phyloP scores from a whole-genome alignment of 2,797 vertebrate genomes.

The Pogoniulus pusillus region DNA sequence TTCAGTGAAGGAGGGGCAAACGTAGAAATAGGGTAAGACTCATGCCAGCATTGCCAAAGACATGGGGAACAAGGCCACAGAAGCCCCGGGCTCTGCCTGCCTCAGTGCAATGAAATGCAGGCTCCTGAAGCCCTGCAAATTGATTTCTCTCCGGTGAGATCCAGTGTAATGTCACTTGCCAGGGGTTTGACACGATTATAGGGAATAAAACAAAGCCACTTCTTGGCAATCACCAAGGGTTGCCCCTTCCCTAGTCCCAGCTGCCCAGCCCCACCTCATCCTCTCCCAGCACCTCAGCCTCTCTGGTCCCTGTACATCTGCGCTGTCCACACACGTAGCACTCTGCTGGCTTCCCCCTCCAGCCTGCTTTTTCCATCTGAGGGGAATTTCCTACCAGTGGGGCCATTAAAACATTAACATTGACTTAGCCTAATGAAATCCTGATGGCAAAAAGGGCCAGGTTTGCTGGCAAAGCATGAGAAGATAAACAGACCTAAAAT shows the following conservation, averaged over 20 bases:
- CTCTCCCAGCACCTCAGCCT: not conserved
- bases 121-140: not conserved
- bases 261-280: not conserved
- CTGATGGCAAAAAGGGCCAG: not conserved
- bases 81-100: conserved; percentile 5
- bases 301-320: not conserved
- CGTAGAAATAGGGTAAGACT: not conserved
- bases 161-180: not conserved
- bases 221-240: not conserved
- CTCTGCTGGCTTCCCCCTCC: not conserved
- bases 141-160: not conserved
- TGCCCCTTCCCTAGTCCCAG: not conserved
- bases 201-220: not conserved
- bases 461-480: not conserved
- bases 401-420: not conserved
- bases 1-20: not conserved
- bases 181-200: not conserved
- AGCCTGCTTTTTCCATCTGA: not conserved
- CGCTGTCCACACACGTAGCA: not conserved
- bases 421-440: not conserved
- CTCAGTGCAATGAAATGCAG: not conserved
- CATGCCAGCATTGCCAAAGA: not conserved
- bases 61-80: not conserved
- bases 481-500: not conserved
- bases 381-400: not conserved